Base-by-base conservation (phyloP, 2,888 invertebrate genomes). In the Ochlodes sylvanus region DNA sequence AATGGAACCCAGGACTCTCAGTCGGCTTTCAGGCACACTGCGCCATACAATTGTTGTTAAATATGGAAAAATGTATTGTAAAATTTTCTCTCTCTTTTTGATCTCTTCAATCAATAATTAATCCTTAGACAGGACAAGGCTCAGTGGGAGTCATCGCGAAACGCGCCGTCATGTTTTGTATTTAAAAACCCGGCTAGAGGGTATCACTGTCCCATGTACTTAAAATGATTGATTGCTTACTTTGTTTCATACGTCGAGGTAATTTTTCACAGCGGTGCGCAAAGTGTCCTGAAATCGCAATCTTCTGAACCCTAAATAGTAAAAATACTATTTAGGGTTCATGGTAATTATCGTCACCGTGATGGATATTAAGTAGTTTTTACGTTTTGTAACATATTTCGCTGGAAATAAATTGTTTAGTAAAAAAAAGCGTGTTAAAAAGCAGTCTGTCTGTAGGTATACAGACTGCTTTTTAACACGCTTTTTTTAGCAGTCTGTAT, bases 161-260 rank as follows among this genome's bases (percentile, higher is more conserved):
- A 44, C 54, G 68, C 68, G 21, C n/a, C 15, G 65, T 70, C 70
- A 70, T 41, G 62, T 62, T 62, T 57, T 68, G 68, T 65, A 70
- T 70, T 68, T 57, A 64, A 70, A 65, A 65, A 68, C 34, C 32
- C 52, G 38, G 38, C 60, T 58, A 55, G 57, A 54, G 38, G 50
- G 52, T 60, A 64, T 52, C 44, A 42, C 57, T 60, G 50, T 50
- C 7, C 19, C 50, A 10, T 32, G 38, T 56, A 61, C 61, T 67
- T 61, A 68, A 71, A 71, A 69, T 71, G 71, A 71, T 71, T 69
- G 70, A 71, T 71, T 50, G 52, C 65, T 70, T 55, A 61, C 65
- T 62, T 55, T 61, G 64, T 61, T 68, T 68, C 69, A 67, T 68
- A 69, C 65, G 63, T 56, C 27, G 67, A 65, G 69, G 72, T 70